A percentile compares a stretch with the other conserved stretches of the same genome.
phyloP scores from a whole-genome alignment of 1,140 invertebrate species.

The Panagrolaimus sp. region DNA sequence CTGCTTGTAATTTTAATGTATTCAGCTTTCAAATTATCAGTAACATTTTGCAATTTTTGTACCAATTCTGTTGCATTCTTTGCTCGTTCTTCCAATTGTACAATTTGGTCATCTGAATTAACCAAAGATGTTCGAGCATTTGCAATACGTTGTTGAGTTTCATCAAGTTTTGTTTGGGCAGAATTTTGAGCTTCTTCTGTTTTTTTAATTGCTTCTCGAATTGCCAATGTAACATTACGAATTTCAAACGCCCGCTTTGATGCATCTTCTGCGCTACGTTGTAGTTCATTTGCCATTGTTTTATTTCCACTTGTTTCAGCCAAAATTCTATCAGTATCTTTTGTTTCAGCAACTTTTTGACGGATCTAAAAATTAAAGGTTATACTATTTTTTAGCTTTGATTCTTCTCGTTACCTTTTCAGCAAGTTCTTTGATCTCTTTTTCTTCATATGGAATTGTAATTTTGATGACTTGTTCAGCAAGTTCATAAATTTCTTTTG shows the following conservation, averaged over 20 bases:
- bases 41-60: conserved; percentile 35
- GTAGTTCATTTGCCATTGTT: conserved; percentile 46
- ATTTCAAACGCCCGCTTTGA: conserved; percentile 33
- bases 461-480: conserved; percentile 52
- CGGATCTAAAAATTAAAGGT: conserved; percentile 42
- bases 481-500: conserved; percentile 49
- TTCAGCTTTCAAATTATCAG: conserved; percentile 42
- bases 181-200: conserved; percentile 32
- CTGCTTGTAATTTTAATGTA: conserved; percentile 49
- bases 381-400: not conserved
- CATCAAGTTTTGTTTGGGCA: conserved; percentile 29
- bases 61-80: conserved; percentile 29
- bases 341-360: conserved; percentile 51
- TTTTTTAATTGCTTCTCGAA: conserved; percentile 34
- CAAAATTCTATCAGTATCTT: conserved; percentile 55
- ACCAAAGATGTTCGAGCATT: conserved; percentile 23
- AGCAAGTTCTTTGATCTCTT: conserved; percentile 49
- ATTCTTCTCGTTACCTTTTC: conserved; percentile 32
- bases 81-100: conserved; percentile 24
- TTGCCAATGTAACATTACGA: conserved; percentile 36
- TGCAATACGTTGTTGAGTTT: conserved; percentile 29
- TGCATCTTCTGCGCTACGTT: conserved; percentile 43
- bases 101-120: conserved; percentile 28
- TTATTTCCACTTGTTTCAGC: conserved; percentile 51
- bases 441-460: conserved; percentile 50